These are phyloP conservation scores for Mormyrops boulengeri DNA, from an alignment of 2,797 vertebrate species.

Conservation along the genomic window DNA sequence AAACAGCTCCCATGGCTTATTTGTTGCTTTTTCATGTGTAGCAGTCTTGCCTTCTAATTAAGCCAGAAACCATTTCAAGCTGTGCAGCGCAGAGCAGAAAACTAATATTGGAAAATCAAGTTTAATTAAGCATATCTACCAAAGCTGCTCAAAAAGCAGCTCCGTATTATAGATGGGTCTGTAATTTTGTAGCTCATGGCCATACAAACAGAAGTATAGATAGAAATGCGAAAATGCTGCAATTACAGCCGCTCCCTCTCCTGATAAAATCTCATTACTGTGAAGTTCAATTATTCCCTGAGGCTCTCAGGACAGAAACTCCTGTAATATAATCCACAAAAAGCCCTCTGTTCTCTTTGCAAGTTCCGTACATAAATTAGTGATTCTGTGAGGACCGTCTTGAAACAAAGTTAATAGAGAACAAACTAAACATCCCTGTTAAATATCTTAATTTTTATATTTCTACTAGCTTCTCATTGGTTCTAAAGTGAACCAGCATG, in stretches of 20 bases:
- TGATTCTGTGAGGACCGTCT: neutral
- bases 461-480: neutral
- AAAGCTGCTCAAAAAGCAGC: neutral
- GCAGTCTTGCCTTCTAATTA: neutral
- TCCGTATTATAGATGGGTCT: neutral
- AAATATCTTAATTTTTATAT: neutral
- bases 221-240: neutral
- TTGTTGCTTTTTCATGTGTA: neutral
- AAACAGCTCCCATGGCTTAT: neutral
- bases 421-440: neutral
- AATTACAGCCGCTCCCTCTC: neutral
- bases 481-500: neutral
- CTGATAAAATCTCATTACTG: conserved; percentile 10
- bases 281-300: conserved; percentile 2
- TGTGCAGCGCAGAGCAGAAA: conserved; percentile 1
- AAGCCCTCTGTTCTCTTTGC: neutral
- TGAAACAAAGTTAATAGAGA: neutral
- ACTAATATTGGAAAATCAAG: conserved; percentile 11
- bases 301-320: neutral
- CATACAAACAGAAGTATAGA: conserved; percentile 3
- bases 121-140: neutral
- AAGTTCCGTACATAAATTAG: neutral
- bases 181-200: neutral
- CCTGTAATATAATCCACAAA: neutral
- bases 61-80: conserved; percentile 1